Conservation (phyloP, 2,113 vertebrate genomes). For the Prolemur simus region DNA sequence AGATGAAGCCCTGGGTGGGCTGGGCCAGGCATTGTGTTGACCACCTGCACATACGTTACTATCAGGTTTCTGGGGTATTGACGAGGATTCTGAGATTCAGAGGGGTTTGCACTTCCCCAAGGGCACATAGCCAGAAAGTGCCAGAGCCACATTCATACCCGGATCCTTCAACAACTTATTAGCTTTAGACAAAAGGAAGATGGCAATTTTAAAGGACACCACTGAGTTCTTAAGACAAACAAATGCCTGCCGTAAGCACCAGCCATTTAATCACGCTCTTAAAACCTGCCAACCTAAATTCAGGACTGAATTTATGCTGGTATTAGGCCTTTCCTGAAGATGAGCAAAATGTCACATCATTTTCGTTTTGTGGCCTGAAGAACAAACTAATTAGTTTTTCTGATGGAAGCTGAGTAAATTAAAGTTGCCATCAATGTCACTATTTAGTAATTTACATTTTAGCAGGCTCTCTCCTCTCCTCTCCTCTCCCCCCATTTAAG, state of each 20-base stretch:
- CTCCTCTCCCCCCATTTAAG: not conserved
- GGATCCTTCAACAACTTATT: not conserved
- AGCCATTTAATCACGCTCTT: not conserved
- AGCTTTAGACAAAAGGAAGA: not conserved
- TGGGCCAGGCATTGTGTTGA: not conserved
- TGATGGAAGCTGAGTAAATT: not conserved
- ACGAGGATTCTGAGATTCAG: not conserved
- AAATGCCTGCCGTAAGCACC: not conserved
- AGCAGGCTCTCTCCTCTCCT: not conserved
- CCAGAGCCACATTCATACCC: not conserved
- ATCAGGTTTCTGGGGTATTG: not conserved
- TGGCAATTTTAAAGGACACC: not conserved
- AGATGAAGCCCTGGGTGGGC: not conserved
- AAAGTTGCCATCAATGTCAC: not conserved
- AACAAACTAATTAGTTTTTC: slow-evolving; percentile 40
- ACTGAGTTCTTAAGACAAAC: not conserved
- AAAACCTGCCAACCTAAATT: not conserved
- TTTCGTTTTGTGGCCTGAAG: not conserved
- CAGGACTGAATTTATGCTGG: not conserved
- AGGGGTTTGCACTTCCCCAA: not conserved
- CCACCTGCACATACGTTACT: not conserved
- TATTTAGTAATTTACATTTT: not conserved
- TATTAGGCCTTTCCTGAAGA: slow-evolving; percentile 10
- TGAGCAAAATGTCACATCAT: not conserved
- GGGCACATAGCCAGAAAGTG: not conserved